These are phyloP conservation scores for Argentina silus DNA, from an alignment of 2,797 vertebrate species.

Conservation along the genomic window DNA sequence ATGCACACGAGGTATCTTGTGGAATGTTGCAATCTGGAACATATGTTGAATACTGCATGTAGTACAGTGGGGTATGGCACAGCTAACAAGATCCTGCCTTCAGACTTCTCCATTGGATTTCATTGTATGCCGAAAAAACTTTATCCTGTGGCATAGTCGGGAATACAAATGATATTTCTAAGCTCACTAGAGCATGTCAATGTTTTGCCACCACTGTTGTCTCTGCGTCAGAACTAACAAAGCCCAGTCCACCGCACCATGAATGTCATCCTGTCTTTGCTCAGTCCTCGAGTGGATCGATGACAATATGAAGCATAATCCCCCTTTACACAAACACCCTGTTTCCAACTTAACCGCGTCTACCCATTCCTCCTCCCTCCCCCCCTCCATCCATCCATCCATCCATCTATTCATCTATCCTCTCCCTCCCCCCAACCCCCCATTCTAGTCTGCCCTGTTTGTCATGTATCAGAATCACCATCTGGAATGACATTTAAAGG, in stretches of 20 bases:
- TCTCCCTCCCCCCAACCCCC: constrained; percentile 7
- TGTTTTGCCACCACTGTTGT: constrained; percentile 50
- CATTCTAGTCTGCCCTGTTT: constrained; percentile 31
- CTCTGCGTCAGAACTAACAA: constrained; percentile 2
- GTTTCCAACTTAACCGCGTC: constrained; percentile 32
- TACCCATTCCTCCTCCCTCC: constrained; percentile 22
- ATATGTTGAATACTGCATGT: constrained; percentile 31
- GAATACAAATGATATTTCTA: constrained; percentile 38
- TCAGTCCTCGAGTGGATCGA: constrained; percentile 69
- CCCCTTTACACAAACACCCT: constrained; percentile 22
- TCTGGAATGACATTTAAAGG: constrained; percentile 51
- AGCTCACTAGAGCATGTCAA: constrained; percentile 54
- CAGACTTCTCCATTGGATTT: constrained; percentile 38
- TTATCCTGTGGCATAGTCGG: constrained; percentile 27
- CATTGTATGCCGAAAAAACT: constrained; percentile 6
- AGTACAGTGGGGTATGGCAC: constrained; percentile 14
- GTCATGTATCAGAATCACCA: constrained; percentile 37
- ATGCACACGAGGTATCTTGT: too few species aligned
- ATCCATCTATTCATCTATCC: constrained; percentile 12
- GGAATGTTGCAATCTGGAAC: background rate
- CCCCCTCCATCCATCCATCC: constrained; percentile 26
- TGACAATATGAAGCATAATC: constrained; percentile 70
- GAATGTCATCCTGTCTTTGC: constrained; percentile 74
- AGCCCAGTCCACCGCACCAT: constrained; percentile 44
- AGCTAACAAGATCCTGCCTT: constrained; percentile 49